Evolutionary conservation across 2,797 vertebrate genomes (phyloP).

Genomic region (Melopsittacus undulatus): DNA sequence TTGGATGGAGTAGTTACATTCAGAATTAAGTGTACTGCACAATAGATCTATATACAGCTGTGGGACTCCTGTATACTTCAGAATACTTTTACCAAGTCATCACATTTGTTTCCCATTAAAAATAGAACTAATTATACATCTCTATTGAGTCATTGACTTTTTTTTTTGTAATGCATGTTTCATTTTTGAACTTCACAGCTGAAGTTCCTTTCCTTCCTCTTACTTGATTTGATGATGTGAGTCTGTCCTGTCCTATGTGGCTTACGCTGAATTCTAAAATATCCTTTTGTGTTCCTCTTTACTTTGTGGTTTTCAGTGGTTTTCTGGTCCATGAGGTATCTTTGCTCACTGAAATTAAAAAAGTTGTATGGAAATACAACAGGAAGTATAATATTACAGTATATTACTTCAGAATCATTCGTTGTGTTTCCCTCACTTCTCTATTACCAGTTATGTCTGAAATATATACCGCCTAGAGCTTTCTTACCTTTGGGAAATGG

Average conservation of each 20-base stretch:
- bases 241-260: background rate
- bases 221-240: background rate
- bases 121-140: background rate
- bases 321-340: background rate
- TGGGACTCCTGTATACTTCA: background rate
- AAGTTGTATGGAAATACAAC: background rate
- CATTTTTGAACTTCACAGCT: background rate
- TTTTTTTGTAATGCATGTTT: background rate
- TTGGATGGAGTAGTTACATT: background rate
- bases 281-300: background rate
- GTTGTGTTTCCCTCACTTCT: fast-evolving
- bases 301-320: fast-evolving
- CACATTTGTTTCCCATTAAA: background rate
- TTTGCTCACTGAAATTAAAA: background rate
- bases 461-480: background rate
- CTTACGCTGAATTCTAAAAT: background rate
- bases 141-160: background rate
- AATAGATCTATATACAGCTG: background rate
- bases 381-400: background rate
- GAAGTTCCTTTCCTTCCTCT: background rate
- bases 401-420: background rate
- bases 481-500: background rate
- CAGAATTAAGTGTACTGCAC: background rate
- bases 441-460: background rate
- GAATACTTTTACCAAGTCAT: background rate